Percentiles rank a stretch among this genome's conserved stretches.
Conservation (phyloP, 2,113 vertebrate genomes). For the Calidris pugnax region DNA sequence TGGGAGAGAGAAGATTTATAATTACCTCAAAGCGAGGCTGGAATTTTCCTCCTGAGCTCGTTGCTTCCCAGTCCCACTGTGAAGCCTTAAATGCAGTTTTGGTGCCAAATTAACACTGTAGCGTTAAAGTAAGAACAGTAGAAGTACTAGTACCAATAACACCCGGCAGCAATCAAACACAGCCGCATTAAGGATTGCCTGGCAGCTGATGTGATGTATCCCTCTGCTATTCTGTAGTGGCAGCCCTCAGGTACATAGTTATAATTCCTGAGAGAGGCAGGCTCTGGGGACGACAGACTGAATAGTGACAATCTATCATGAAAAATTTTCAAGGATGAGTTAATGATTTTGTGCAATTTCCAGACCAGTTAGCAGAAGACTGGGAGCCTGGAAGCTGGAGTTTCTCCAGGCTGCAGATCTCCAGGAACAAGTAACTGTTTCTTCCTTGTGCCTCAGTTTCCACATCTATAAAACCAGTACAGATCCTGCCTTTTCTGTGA, state of each 20-base stretch:
- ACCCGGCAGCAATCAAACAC: background rate
- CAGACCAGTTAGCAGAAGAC: background rate
- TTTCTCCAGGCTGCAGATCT: background rate
- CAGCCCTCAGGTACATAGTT: constrained; percentile 30
- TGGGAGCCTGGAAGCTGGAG: background rate
- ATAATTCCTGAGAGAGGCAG: constrained; percentile 2
- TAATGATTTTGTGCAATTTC: constrained; percentile 40
- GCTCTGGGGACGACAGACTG: constrained; percentile 33
- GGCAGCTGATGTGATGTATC: constrained; percentile 20
- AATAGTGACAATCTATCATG: constrained; percentile 25
- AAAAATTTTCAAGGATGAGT: constrained; percentile 40
- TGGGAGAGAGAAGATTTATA: background rate
- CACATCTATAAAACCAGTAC: background rate
- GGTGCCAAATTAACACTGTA: background rate
- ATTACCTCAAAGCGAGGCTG: background rate
- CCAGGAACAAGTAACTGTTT: background rate
- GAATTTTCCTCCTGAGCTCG: background rate
- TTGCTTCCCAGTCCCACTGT: background rate
- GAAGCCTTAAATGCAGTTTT: background rate
- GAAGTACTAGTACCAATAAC: background rate
- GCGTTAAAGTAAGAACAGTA: background rate
- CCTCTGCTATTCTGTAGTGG: background rate
- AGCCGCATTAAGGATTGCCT: background rate
- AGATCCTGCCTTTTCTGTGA: background rate
- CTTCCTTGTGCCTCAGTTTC: constrained; percentile 23